A percentile compares a stretch with the other conserved stretches of the same genome.
These are phyloP conservation scores for Cheirogaleus medius DNA, from an alignment of 2,113 vertebrate genomes.

Conservation along the genomic window DNA sequence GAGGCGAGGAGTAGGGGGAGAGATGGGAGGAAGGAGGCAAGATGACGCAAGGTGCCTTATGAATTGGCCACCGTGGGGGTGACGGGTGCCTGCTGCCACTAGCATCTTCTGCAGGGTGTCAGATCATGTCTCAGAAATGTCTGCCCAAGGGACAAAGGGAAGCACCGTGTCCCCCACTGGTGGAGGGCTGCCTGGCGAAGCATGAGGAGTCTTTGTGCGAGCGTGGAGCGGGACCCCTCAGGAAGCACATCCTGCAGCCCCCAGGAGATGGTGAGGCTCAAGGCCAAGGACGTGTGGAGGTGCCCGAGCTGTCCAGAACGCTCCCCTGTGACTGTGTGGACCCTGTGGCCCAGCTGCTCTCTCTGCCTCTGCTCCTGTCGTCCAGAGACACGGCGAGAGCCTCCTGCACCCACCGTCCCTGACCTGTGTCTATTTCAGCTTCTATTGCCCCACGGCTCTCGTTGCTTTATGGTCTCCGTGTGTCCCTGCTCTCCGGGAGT, in stretches of 20 bases:
- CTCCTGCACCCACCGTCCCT: fast-evolving
- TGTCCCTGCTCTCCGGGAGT: not conserved
- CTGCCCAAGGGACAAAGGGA: not conserved
- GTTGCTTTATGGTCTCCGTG: not conserved
- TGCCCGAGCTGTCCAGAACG: not conserved
- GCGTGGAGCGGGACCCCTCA: not conserved
- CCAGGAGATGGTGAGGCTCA: not conserved
- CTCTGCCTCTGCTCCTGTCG: not conserved
- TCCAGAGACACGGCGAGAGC: not conserved
- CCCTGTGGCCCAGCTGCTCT: not conserved
- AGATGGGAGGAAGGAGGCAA: not conserved
- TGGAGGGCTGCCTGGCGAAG: not conserved
- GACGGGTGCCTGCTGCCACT: fast-evolving
- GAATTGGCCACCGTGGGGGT: not conserved
- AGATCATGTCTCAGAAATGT: not conserved
- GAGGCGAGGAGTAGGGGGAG: not conserved
- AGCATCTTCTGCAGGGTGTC: not conserved
- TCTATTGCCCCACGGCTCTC: not conserved
- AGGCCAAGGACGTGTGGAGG: not conserved
- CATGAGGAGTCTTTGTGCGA: not conserved
- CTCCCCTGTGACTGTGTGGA: fast-evolving
- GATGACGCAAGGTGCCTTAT: too few relatives aligned
- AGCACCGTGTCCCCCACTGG: too few relatives aligned
- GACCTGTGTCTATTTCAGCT: too few relatives aligned
- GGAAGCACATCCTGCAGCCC: not conserved